Percentiles rank a stretch among this genome's conserved stretches.
Conservation (phyloP, 2,888 invertebrate genomes). For the Timandra comae region DNA sequence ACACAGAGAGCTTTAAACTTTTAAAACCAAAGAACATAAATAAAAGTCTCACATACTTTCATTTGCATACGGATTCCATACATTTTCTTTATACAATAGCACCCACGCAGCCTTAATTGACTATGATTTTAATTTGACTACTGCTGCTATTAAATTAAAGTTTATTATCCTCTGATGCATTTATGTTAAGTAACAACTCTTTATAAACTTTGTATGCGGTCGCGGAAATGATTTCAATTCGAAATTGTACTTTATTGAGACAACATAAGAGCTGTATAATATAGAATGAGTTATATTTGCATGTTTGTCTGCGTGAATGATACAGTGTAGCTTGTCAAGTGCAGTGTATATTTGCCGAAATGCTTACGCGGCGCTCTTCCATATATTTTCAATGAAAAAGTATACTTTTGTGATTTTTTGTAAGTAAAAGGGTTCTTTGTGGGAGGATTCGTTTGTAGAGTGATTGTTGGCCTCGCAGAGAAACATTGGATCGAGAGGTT, state of each 20-base stretch:
- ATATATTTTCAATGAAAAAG: slow-evolving; percentile 50
- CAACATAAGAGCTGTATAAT: slow-evolving; percentile 18
- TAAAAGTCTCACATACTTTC: slow-evolving; percentile 16
- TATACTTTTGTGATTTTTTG: slow-evolving; percentile 49
- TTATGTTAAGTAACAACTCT: slow-evolving; percentile 17
- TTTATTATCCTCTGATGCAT: slow-evolving; percentile 53
- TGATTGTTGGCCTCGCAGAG: no score
- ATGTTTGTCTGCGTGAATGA: slow-evolving; percentile 40
- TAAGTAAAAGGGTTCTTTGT: slow-evolving; percentile 15
- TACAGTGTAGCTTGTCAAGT: slow-evolving; percentile 64
- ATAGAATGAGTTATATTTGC: slow-evolving; percentile 21
- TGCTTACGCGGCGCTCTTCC: slow-evolving; percentile 54
- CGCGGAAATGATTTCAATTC: slow-evolving; percentile 2
- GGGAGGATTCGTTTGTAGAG: no score
- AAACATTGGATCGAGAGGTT: no score
- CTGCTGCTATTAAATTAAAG: slow-evolving; percentile 43
- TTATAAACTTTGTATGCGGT: slow-evolving; percentile 22
- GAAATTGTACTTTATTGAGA: slow-evolving; percentile 20
- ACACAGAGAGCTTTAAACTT: background rate
- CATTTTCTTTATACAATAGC: slow-evolving; percentile 33
- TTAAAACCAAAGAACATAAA: slow-evolving; percentile 32
- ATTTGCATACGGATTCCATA: slow-evolving; percentile 58
- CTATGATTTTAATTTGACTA: slow-evolving; percentile 26
- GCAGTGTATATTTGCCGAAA: slow-evolving; percentile 69
- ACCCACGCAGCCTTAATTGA: slow-evolving; percentile 35